Evolutionary conservation across 2,113 vertebrate genomes (phyloP).

Genomic region (Cheilinus undulatus): DNA sequence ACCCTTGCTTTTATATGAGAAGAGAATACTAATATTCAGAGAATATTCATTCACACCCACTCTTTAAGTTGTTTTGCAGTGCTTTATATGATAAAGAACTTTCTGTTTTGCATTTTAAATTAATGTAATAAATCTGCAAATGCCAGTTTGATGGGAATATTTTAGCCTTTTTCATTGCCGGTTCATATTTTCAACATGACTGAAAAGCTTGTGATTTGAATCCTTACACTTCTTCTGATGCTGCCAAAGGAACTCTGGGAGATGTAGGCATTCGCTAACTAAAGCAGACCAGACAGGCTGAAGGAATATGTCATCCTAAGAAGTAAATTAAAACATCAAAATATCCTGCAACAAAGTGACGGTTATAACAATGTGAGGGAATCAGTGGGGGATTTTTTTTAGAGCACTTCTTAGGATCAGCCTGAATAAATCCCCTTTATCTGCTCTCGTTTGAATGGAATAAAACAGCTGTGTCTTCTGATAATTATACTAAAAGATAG

Average conservation of each 20-base stretch:
- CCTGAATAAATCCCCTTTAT: constrained; percentile 22
- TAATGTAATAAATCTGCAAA: not conserved
- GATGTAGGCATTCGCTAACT: not conserved
- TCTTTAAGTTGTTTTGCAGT: not conserved
- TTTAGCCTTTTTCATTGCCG: not conserved
- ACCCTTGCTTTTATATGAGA: no score
- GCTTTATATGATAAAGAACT: not conserved
- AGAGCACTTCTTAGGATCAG: constrained; percentile 19
- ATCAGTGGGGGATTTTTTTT: constrained; percentile 18
- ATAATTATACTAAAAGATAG: constrained; percentile 66
- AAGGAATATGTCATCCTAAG: constrained; percentile 5
- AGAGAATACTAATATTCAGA: no score
- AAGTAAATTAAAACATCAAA: constrained; percentile 19
- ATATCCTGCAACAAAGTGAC: not conserved
- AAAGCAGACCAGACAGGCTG: constrained; percentile 3
- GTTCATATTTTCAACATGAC: not conserved
- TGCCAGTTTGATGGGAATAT: not conserved
- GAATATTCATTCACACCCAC: not conserved
- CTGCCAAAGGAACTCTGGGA: not conserved
- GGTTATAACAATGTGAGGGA: not conserved
- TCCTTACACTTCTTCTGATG: not conserved
- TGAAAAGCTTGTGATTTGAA: not conserved
- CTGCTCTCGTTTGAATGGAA: constrained; percentile 42
- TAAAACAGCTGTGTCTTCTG: constrained; percentile 50
- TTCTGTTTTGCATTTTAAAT: not conserved